Percentiles rank a stretch among this genome's conserved stretches.
phyloP scores from a whole-genome alignment of 2,113 vertebrate species.

The Lepus americanus region DNA sequence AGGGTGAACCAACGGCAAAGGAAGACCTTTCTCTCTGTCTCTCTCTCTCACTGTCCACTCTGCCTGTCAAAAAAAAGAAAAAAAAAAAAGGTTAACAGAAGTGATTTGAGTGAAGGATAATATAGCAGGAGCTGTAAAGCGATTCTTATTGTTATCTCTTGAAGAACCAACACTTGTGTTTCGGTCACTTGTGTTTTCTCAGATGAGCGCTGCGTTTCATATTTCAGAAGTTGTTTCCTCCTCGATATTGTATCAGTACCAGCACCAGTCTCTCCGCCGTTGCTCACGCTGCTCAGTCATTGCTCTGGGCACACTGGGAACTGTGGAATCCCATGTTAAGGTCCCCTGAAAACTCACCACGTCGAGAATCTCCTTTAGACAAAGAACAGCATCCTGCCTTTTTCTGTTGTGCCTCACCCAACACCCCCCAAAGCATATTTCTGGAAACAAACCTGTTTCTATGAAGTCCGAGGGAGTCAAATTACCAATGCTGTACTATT shows the following conservation, averaged over 20 bases:
- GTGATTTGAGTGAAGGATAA: background rate
- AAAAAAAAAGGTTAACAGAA: background rate
- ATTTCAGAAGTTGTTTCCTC: background rate
- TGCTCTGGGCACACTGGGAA: background rate
- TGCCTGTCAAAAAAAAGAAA: no score
- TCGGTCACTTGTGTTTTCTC: background rate
- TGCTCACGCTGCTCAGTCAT: background rate
- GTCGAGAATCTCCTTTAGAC: background rate
- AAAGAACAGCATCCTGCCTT: background rate
- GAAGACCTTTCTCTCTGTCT: no score
- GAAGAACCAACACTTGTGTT: background rate
- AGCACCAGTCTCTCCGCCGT: background rate
- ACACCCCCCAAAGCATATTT: background rate
- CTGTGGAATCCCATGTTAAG: background rate
- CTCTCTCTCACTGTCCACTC: no score
- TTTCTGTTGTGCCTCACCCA: background rate
- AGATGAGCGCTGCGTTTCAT: background rate
- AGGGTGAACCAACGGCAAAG: no score
- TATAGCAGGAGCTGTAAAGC: background rate
- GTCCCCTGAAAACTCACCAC: background rate
- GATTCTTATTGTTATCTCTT: background rate
- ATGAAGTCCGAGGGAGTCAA: background rate
- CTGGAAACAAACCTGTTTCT: background rate
- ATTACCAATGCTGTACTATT: background rate
- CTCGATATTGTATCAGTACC: background rate